Evolutionary conservation across 2,888 invertebrate species (phyloP).

Genomic region (Scaptodrosophila latifasciaeformis): DNA sequence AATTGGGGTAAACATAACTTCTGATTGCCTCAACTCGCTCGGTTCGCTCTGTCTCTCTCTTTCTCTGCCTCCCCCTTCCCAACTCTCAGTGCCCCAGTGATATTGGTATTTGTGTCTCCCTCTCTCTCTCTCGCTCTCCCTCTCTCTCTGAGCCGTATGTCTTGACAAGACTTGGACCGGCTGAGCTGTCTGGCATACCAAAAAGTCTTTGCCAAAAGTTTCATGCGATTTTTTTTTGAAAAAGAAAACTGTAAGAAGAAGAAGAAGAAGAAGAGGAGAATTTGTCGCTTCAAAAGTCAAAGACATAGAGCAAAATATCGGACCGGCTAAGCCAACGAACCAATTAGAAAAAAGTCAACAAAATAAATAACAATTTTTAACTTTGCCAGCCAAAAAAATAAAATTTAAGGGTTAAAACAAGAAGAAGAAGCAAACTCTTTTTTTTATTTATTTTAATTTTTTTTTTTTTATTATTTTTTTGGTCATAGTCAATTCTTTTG

Average conservation of each 20-base stretch:
- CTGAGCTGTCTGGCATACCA: conserved; percentile 26
- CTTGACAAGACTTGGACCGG: background rate
- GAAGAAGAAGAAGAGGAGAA: too few relatives aligned
- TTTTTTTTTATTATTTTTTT: too few relatives aligned
- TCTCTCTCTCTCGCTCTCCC: conserved; percentile 23
- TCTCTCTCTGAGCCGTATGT: background rate
- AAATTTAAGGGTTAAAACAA: too few relatives aligned
- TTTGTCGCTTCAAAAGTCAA: conserved; percentile 12
- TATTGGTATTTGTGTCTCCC: background rate
- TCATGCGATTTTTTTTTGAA: conserved; percentile 9
- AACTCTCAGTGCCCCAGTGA: background rate
- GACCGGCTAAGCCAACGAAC: conserved; percentile 35
- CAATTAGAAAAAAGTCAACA: conserved; percentile 50
- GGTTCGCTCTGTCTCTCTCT: too few relatives aligned
- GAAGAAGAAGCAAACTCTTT: too few relatives aligned
- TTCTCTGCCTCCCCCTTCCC: background rate
- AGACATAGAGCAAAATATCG: conserved; percentile 21
- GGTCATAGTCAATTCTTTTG: too few relatives aligned
- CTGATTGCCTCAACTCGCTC: conserved; percentile 60
- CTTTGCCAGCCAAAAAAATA: too few relatives aligned
- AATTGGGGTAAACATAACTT: conserved; percentile 71
- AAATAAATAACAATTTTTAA: too few relatives aligned
- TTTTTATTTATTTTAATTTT: too few relatives aligned
- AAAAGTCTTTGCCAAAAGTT: conserved; percentile 50
- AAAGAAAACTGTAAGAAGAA: conserved; percentile 4